Conservation (phyloP, 2,888 invertebrate species). For the Toxonevra muliebris region DNA sequence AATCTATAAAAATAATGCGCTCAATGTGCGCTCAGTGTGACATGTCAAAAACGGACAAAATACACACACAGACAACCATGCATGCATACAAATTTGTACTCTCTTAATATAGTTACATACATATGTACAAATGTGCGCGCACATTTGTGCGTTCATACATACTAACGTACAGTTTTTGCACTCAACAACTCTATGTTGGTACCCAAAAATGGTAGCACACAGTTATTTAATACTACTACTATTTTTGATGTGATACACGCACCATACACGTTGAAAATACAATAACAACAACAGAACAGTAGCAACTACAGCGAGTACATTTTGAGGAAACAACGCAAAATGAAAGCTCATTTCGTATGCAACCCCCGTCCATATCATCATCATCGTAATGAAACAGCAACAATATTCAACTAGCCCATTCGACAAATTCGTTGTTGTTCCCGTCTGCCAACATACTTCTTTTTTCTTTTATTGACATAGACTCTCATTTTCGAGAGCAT, state of each 20-base stretch:
- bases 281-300: background rate
- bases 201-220: background rate
- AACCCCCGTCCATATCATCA: conserved; percentile 19
- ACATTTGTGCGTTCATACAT: background rate
- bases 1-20: conserved; percentile 7
- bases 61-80: background rate
- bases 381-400: no score
- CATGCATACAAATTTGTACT: background rate
- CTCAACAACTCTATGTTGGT: conserved; percentile 1
- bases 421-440: no score
- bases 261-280: background rate
- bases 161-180: conserved; percentile 1
- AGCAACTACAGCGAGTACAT: background rate
- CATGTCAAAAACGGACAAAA: conserved; percentile 23
- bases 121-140: no score
- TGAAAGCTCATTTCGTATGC: conserved; percentile 30
- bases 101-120: no score
- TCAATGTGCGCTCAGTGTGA: conserved; percentile 24
- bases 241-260: background rate
- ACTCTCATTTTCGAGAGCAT: no score
- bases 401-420: no score
- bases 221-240: conserved; percentile 3
- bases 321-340: background rate
- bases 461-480: no score
- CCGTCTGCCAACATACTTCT: no score